These are phyloP conservation scores for Phasianus colchicus DNA, from an alignment of 2,113 vertebrate genomes.

Conservation along the genomic window DNA sequence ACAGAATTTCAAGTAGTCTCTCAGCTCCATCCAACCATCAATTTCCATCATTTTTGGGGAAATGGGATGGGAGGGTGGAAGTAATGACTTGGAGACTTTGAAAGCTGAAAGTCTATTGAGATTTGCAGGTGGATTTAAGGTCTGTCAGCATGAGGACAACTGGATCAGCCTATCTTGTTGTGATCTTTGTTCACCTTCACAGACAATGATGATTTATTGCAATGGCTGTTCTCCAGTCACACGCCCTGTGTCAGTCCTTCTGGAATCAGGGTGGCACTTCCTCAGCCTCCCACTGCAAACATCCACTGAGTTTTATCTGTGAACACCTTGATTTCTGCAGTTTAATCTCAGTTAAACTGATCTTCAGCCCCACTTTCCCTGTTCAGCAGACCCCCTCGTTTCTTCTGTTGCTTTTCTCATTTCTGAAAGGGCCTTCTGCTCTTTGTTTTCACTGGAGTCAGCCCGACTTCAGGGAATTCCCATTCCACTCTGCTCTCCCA, in stretches of 20 bases:
- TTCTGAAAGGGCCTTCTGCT: not conserved
- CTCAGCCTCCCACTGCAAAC: not conserved
- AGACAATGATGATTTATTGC: not conserved
- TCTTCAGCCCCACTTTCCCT: not conserved
- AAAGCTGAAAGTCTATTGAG: not conserved
- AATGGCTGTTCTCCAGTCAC: not conserved
- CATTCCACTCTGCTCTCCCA: fast-evolving
- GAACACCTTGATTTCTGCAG: not conserved
- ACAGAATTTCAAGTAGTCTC: not conserved
- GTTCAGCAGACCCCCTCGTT: not conserved
- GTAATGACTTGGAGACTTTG: not conserved
- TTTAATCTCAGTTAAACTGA: not conserved
- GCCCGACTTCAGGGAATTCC: not conserved
- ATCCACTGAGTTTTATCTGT: not conserved
- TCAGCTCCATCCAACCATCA: not conserved
- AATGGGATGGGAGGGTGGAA: not conserved
- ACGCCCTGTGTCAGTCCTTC: not conserved
- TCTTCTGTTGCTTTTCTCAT: not conserved
- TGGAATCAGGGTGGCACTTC: not conserved
- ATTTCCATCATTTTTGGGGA: not conserved
- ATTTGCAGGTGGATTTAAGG: not conserved
- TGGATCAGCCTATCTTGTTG: fast-evolving
- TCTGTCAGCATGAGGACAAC: not conserved
- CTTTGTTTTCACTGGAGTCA: not conserved
- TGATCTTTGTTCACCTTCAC: not conserved